phyloP scores from a whole-genome alignment of 1,140 invertebrate species.

The Drosophila sechellia region DNA sequence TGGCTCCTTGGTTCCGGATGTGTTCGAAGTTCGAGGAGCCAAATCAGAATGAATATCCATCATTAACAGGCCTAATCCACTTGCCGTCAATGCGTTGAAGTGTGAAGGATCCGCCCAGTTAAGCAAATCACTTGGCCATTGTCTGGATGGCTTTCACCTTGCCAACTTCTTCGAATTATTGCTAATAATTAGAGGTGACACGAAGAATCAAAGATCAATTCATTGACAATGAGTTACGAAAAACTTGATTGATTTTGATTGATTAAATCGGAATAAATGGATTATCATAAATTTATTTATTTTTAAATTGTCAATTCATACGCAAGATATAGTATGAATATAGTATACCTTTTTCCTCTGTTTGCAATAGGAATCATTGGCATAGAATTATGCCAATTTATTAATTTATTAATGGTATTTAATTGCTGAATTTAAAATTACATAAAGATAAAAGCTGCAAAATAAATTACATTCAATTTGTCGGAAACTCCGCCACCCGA shows the following conservation, averaged over 20 bases:
- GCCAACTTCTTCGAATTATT: conserved; percentile 30
- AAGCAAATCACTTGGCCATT: conserved; percentile 53
- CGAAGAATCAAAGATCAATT: conserved; percentile 22
- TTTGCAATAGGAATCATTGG: neutral
- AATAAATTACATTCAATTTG: conserved; percentile 33
- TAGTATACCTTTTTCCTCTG: too few relatives aligned
- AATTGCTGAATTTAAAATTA: conserved; percentile 4
- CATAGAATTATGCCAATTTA: too few relatives aligned
- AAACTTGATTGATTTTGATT: neutral
- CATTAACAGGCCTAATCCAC: conserved; percentile 77
- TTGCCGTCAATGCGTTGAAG: conserved; percentile 46
- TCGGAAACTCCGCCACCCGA: conserved; percentile 8
- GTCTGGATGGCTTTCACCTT: conserved; percentile 20
- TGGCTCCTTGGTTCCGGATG: conserved; percentile 1
- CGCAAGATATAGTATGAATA: too few relatives aligned
- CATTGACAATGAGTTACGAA: neutral
- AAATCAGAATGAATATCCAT: conserved; percentile 45
- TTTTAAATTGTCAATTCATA: too few relatives aligned
- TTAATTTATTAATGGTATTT: neutral
- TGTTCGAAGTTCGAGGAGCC: neutral
- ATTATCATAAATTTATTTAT: too few relatives aligned
- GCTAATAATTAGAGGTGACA: conserved; percentile 47
- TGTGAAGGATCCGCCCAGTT: conserved; percentile 43
- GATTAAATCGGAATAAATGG: neutral
- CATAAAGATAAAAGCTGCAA: conserved; percentile 30